phyloP scores from a whole-genome alignment of 2,113 vertebrate species.

The Eptesicus fuscus region DNA sequence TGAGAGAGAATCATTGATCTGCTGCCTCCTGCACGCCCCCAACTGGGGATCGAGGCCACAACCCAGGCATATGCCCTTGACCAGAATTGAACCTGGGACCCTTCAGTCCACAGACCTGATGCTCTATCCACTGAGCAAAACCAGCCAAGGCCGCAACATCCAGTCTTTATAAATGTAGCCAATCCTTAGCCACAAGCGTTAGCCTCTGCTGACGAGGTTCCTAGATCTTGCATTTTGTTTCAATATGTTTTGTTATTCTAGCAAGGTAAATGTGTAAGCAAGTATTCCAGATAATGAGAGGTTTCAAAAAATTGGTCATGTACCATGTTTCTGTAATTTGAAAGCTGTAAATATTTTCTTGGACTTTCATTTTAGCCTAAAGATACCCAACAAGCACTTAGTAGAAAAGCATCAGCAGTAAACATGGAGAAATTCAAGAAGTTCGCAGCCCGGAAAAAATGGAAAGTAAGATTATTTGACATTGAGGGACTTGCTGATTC shows the following conservation, averaged over 20 bases:
- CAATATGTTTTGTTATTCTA: not conserved
- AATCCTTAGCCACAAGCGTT: not conserved
- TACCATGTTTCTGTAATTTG: not conserved
- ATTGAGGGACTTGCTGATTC: not conserved
- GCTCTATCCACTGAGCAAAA: no score
- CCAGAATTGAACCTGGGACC: no score
- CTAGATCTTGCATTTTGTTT: not conserved
- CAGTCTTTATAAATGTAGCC: not conserved
- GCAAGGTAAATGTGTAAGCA: not conserved
- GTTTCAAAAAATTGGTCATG: not conserved
- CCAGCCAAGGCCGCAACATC: not conserved
- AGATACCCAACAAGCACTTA: conserved; percentile 95
- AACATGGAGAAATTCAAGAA: conserved; percentile 99
- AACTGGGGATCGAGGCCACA: no score
- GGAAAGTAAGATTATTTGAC: conserved; percentile 90
- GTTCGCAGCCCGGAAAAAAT: conserved; percentile 96
- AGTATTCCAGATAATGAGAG: not conserved
- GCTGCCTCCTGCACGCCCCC: no score
- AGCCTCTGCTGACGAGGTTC: not conserved
- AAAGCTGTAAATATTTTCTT: conserved; percentile 17
- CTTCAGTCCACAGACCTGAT: no score
- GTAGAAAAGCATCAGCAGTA: conserved; percentile 97
- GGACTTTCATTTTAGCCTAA: conserved; percentile 87
- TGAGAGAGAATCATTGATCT: no score
- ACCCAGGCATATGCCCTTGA: no score